Base-by-base conservation (phyloP, 2,797 vertebrate genomes). In the Channa striata region DNA sequence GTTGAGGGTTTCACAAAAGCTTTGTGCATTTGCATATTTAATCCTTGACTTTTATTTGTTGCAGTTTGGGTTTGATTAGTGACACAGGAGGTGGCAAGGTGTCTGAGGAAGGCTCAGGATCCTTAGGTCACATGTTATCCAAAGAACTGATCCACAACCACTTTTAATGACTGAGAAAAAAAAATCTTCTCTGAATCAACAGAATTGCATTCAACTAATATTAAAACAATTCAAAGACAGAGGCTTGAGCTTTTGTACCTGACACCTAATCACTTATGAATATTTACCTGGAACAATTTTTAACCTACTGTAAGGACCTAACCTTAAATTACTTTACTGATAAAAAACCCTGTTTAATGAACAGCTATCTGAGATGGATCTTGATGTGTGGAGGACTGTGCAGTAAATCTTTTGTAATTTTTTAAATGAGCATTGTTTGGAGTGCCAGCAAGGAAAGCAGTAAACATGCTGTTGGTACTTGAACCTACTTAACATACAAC, bases 1-100 rank as follows among this genome's bases (percentile, higher is more conserved):
- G 25, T 30, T 30, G 7, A 36, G 7, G 36, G 36, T 36, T 36
- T 36, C 43, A 33, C 39, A 58, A 3, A 3, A 14, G 49, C 53
- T 67, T 50, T 47, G 3, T 36, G 6, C 42, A 52, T 77, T 65
- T 53, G 69, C 75, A 79, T 72, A 59, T 68, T 74, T 72, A 83
- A 77, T 77, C 53, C 56, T 53, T 36, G 13, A 16, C 8, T 59
- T 44, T 48, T 39, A 49, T 68, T 43, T 52, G 36, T 52, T 50
- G 50, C 23, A 10, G 11, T 20, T 50, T 50, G 67, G 67, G 52
- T 61, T 48, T 59, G 66, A 68, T 58, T 14, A 54, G 47, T 6
- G 25, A 33, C 58, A 52, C 49, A 46, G 70, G 39, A 20, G 49
- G 72, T 23, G 44, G 53, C 37, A 0, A 16, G 19, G 6, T 8